These are phyloP conservation scores for Drosophila vallismaia DNA, from an alignment of 2,888 invertebrate genomes.

Conservation along the genomic window DNA sequence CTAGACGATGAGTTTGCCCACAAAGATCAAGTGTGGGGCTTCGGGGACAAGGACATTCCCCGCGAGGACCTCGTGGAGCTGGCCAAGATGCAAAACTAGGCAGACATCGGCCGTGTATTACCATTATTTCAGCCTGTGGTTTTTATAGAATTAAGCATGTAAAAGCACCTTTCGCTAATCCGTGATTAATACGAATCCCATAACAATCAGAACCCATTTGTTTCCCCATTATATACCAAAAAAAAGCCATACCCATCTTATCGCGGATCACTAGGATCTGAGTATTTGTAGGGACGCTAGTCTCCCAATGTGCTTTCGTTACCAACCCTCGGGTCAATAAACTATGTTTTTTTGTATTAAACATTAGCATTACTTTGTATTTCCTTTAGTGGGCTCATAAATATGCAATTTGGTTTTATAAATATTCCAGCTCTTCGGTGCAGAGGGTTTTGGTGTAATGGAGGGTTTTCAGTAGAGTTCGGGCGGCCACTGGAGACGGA, in stretches of 20 bases:
- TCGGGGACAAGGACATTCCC: slow-evolving; percentile 86
- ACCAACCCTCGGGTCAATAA: slow-evolving; percentile 57
- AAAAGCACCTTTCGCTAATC: slow-evolving; percentile 25
- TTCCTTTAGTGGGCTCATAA: slow-evolving; percentile 29
- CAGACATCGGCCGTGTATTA: slow-evolving; percentile 2
- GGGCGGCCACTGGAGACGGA: slow-evolving; percentile 15
- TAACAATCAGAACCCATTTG: neutral
- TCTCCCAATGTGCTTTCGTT: slow-evolving; percentile 48
- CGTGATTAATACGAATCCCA: slow-evolving; percentile 5
- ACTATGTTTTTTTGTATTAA: slow-evolving; percentile 45
- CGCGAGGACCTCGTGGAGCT: slow-evolving; percentile 86
- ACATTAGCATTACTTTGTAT: slow-evolving; percentile 7
- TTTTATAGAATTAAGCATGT: slow-evolving; percentile 39
- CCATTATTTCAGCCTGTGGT: slow-evolving; percentile 45
- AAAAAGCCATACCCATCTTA: slow-evolving; percentile 7
- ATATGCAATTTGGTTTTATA: slow-evolving; percentile 41
- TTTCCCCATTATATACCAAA: neutral
- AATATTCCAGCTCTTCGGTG: slow-evolving; percentile 9
- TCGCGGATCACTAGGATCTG: slow-evolving; percentile 27
- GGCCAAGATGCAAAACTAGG: slow-evolving; percentile 84
- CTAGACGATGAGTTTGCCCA: slow-evolving; percentile 82
- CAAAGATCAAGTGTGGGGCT: slow-evolving; percentile 86
- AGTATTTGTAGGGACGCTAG: slow-evolving; percentile 22
- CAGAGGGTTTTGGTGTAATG: neutral
- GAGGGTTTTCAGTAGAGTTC: slow-evolving; percentile 45